These are phyloP conservation scores for Falco columbarius DNA, from an alignment of 2,797 vertebrate genomes.

Conservation along the genomic window DNA sequence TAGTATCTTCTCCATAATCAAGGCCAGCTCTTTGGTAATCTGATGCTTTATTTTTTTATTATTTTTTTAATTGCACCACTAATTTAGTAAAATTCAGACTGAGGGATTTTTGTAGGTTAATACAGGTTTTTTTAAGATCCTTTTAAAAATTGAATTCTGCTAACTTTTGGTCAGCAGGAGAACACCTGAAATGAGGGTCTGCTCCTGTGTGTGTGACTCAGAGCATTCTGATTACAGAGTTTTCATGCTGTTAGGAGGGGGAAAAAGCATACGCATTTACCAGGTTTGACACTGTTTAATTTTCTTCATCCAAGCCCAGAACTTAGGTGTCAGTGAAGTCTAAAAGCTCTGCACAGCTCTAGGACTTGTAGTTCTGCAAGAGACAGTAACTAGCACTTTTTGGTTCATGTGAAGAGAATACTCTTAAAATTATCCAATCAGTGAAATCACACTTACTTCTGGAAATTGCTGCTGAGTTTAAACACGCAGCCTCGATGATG, in stretches of 20 bases:
- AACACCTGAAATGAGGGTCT: slow-evolving; percentile 32
- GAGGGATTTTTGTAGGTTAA: neutral
- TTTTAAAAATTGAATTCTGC: neutral
- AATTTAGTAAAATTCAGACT: neutral
- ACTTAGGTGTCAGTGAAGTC: slow-evolving; percentile 1
- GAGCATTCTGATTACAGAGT: slow-evolving; percentile 20
- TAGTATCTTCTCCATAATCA: slow-evolving; percentile 98
- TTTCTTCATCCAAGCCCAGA: slow-evolving; percentile 28
- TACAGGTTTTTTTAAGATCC: neutral
- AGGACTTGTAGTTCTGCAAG: neutral
- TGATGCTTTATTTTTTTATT: neutral
- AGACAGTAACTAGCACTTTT: slow-evolving; percentile 55
- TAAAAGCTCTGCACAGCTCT: slow-evolving; percentile 14
- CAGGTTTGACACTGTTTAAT: slow-evolving; percentile 50
- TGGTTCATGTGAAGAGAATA: slow-evolving; percentile 15
- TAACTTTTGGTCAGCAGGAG: slow-evolving; percentile 40
- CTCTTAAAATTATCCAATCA: slow-evolving; percentile 59
- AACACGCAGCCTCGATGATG: neutral
- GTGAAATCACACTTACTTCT: slow-evolving; percentile 34
- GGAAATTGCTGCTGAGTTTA: slow-evolving; percentile 31
- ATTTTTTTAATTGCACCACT: neutral
- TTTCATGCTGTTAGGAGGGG: slow-evolving; percentile 15
- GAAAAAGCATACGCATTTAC: neutral
- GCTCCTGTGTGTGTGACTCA: slow-evolving; percentile 45
- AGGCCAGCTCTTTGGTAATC: slow-evolving; percentile 93